Evolutionary conservation across 92 coral and sea anemone genomes (phyloP), one percentile per base, ranked within the genome.

Genomic region (Heteractis magnifica): DNA sequence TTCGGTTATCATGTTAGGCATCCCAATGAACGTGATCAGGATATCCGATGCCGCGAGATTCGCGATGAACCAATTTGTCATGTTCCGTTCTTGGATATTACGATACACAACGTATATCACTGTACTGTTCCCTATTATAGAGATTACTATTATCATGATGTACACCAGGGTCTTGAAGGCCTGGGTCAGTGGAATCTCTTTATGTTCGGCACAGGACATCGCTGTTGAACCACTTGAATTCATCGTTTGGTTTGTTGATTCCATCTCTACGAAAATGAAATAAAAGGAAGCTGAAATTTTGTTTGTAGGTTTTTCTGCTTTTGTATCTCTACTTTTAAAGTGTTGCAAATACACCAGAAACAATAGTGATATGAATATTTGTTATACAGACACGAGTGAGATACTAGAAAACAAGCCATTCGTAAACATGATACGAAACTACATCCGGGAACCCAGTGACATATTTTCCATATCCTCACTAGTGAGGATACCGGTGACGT

Each of bases 41-140:
- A 89, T 89, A 82, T 89, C 92, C 2, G 87, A 81, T n/a, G 88
- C 88, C 16, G 92, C 92, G n/a, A 89, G 87, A 14, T 89, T 89
- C 13, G 90, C 88, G 23, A 89, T 86, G 85, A 86, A 89, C 79
- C 84, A 79, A 71, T 89, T 86, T 0, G 86, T 89, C 79, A 89
- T 85, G 13, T 84, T 86, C 18, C 90, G 79, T 53, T 79, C 79
- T 21, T 86, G 89, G 19, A 70, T 74, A 72, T 82, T 86, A 16
- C 75, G 75, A 74, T 83, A 85, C 10, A 89, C 92, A 15, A 89
- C 84, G 82, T 82, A 86, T 10, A 89, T 84, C 44, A 89, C 92
- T 8, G 83, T 86, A 71, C 81, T 76, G 80, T 89, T 89, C n/a
- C 92, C 92, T 20, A 89, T 51, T 60, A 89, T 73, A 8, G 92